Percentiles rank a stretch among this genome's conserved stretches.
These are phyloP conservation scores for Diabrotica virgifera DNA, from an alignment of 1,140 invertebrate genomes.

Conservation along the genomic window DNA sequence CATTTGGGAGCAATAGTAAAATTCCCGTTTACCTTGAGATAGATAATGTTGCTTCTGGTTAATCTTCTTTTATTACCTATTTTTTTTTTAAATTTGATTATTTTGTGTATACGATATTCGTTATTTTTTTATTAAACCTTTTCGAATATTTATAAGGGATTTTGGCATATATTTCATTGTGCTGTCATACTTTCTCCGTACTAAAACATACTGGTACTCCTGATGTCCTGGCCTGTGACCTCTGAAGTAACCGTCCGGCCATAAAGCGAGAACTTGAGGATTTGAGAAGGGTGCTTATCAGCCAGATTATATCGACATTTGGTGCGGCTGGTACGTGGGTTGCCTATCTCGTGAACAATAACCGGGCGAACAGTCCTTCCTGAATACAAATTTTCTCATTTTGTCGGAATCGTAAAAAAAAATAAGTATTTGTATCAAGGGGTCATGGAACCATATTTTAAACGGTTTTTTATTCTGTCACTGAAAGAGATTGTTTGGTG, in stretches of 20 bases:
- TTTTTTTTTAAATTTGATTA: too few relatives aligned
- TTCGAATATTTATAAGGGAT: too few relatives aligned
- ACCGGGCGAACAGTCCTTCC: constrained; percentile 32
- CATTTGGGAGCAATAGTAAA: too few relatives aligned
- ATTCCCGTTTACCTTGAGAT: too few relatives aligned
- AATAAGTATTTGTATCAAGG: constrained; percentile 13
- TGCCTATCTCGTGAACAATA: constrained; percentile 39
- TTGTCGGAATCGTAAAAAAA: constrained; percentile 28
- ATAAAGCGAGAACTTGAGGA: constrained; percentile 16
- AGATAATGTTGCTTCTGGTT: too few relatives aligned
- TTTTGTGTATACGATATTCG: too few relatives aligned
- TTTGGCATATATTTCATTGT: too few relatives aligned
- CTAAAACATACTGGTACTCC: constrained; percentile 1
- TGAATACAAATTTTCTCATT: constrained; percentile 45
- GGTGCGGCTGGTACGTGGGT: constrained; percentile 38
- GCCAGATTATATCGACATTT: constrained; percentile 43
- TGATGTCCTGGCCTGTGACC: constrained; percentile 18
- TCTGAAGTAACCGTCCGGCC: constrained; percentile 4
- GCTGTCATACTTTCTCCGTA: background rate
- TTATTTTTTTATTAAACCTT: too few relatives aligned
- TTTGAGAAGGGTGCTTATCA: constrained; percentile 38
- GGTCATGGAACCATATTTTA: constrained; percentile 30
- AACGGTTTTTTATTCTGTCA: background rate
- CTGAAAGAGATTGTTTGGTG: too few relatives aligned
- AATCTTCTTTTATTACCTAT: too few relatives aligned